Conservation (phyloP, 2,113 vertebrate genomes). For the Alligator mississippiensis region DNA sequence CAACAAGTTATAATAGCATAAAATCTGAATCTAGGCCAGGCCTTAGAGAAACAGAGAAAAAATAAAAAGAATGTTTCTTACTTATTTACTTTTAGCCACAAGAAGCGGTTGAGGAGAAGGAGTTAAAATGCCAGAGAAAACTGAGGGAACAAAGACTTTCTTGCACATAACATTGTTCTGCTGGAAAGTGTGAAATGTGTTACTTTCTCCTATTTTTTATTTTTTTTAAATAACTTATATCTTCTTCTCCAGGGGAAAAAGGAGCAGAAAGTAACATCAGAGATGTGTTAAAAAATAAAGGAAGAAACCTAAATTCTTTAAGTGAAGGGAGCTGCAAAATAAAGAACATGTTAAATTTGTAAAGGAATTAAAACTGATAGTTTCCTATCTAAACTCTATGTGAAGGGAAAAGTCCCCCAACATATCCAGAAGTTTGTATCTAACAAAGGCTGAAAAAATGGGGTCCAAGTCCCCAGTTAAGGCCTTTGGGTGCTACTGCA, state of each 20-base stretch:
- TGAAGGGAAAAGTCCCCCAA: neutral
- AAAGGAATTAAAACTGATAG: neutral
- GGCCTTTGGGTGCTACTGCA: no score
- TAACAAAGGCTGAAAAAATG: neutral
- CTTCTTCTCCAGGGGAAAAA: neutral
- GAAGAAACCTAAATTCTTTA: neutral
- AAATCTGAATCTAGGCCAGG: neutral
- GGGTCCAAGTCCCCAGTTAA: no score
- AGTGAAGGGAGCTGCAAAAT: neutral
- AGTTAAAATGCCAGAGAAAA: no score
- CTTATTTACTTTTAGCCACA: no score
- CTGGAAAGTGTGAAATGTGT: neutral
- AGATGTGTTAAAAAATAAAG: neutral
- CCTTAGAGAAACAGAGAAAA: neutral
- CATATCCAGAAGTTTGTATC: neutral
- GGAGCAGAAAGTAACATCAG: neutral
- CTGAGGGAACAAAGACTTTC: neutral
- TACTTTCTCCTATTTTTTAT: neutral
- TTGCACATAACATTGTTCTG: neutral
- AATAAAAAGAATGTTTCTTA: no score
- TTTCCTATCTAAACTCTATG: neutral
- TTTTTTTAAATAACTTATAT: neutral
- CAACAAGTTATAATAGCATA: neutral
- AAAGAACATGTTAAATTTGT: neutral
- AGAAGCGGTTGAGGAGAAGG: no score